Base-by-base conservation (phyloP, 2,797 vertebrate genomes). In the Tinamus major region DNA sequence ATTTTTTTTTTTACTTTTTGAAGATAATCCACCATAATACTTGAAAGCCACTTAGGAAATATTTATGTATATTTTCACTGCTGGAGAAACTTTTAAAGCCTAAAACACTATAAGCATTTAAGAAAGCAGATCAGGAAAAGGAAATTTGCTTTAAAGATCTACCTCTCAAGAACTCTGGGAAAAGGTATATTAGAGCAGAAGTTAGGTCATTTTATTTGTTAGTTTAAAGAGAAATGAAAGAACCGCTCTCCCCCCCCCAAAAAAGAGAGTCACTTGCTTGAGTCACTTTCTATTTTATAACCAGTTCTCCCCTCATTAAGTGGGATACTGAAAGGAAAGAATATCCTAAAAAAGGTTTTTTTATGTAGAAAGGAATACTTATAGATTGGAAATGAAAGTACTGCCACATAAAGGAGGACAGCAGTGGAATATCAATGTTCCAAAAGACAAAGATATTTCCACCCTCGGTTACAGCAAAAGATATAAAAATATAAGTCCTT, bases 291-390 rank as follows among this genome's bases (percentile, higher is more conserved):
- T 82, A 42, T 17, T 85, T 61, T 92, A n/a, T 74, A 71, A 79
- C 26, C 18, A 49, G 74, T 90, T 93, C 92, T 91, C 82, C 64
- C 65, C 48, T 58, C 17, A 55, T 85, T 87, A 85, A 90, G 56
- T 31, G 91, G 29, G 8, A 33, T 70, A 55, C 48, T 76, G 26
- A 53, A 93, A 23, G 61, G 70, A 82, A 63, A 91, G 85, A 85
- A 26, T 46, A 39, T 85, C 74, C 51, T 81, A 70, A 46, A 37
- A 49, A 79, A 71, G 5, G n/a, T 49, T 62, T 26, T 26, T 85
- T 96, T 92, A 77, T 29, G 91, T 35, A 74, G 76, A 92, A 89
- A 59, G 14, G 3, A 88, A 51, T 55, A 62, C 5, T 75, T 81
- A 89, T 29, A 72, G 35, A 48, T 80, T 82, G 55, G 87, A 94